Base-by-base conservation (phyloP, 2,888 invertebrate species). In the Phengaris alcon region DNA sequence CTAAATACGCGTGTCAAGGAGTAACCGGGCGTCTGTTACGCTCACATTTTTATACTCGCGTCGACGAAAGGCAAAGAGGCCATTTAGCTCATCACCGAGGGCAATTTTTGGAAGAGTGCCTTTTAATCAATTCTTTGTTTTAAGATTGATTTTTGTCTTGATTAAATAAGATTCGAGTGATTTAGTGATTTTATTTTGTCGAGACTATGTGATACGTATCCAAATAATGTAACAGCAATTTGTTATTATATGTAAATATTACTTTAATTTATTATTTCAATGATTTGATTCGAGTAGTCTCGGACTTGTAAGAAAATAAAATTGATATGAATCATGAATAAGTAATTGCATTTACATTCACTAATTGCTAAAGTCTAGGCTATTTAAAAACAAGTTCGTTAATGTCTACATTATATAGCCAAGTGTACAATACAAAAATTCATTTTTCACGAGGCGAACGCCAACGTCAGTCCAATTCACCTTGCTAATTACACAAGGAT, bases 1-100 rank as follows among this genome's bases (percentile, higher is more conserved):
- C 90, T 87, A 91, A 93, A 92, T 93, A 92, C 92, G 91, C 91
- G 90, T 88, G 92, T 92, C 92, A 91, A 87, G 82, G 88, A 85
- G 87, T 89, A 91, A 91, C 89, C 83, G 87, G 84, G 84, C 87
- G 90, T 88, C 91, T 83, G 82, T 79, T 82, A 79, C 82, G 83
- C 80, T 84, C 90, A 91, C 88, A 86, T 90, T 90, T 92, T 93
- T 91, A 92, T 92, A 88, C 81, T 82, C 82, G 85, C 86, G 88
- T 88, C 87, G 88, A 85, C 85, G 84, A 81, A 77, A 80, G 80
- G 81, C 80, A 81, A 82, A 82, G 82, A 35, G 82, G 83, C 84
- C 85, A 84, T 84, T 88, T 89, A 88, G 83, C 83, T 82, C 85
- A 85, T 88, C 87, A 88, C 87, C 85, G 83, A 82, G 78, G 84